These are phyloP conservation scores for Porphyrio hochstetteri DNA, from an alignment of 2,113 vertebrate species.

Conservation along the genomic window DNA sequence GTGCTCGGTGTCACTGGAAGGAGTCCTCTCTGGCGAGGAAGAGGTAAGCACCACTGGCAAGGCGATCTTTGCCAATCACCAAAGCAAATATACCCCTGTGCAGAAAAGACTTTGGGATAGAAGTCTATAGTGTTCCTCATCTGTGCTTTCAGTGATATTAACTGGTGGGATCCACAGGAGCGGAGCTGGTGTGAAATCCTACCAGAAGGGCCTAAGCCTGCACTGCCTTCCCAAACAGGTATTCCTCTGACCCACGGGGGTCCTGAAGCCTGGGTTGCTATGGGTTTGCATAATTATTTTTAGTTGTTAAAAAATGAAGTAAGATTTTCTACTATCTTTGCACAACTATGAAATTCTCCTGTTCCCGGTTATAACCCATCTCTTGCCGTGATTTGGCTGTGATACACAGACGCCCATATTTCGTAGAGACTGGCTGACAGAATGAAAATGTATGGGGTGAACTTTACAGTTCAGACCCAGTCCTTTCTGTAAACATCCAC, in stretches of 20 bases:
- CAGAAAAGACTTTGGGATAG: not conserved
- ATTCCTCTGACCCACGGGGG: not conserved
- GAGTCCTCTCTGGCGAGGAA: not conserved
- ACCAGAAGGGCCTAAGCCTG: not conserved
- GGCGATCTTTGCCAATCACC: not conserved
- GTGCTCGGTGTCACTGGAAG: not conserved
- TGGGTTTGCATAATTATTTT: not conserved
- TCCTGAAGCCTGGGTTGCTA: not conserved
- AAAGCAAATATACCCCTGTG: not conserved
- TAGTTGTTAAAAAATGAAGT: not conserved
- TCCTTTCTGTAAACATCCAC: not conserved
- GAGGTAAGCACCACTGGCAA: not conserved
- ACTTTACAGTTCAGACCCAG: too few species aligned
- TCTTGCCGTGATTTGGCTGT: not conserved
- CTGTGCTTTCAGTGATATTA: rapidly evolving
- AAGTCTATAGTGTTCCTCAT: not conserved
- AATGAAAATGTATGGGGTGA: not conserved
- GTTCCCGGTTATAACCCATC: not conserved
- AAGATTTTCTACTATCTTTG: not conserved
- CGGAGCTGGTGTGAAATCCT: not conserved
- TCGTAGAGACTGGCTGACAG: not conserved
- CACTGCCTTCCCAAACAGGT: not conserved
- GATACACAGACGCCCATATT: not conserved
- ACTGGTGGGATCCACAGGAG: not conserved
- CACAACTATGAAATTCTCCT: not conserved